Percentiles rank a stretch among this genome's conserved stretches.
These are phyloP conservation scores for Pangasius krempfi DNA, from an alignment of 2,797 vertebrate genomes.

Conservation along the genomic window DNA sequence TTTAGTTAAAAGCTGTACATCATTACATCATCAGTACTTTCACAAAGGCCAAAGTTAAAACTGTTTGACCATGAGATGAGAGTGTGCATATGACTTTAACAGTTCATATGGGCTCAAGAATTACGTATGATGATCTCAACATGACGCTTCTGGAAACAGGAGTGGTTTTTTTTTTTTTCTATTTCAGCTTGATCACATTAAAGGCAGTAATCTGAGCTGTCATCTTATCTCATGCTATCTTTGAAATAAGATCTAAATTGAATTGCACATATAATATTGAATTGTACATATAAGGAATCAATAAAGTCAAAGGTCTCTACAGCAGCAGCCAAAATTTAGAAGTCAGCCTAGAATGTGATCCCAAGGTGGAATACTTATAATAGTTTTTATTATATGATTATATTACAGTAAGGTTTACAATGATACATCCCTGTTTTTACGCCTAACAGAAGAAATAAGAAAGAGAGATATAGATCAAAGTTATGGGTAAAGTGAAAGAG, in stretches of 20 bases:
- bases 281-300: background rate
- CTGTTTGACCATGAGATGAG: background rate
- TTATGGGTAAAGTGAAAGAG: background rate
- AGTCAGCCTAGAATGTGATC: background rate
- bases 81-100: background rate
- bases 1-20: background rate
- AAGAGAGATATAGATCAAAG: background rate
- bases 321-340: background rate
- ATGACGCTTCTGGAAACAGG: background rate
- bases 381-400: conserved; percentile 2
- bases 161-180: background rate
- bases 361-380: background rate
- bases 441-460: background rate
- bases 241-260: background rate
- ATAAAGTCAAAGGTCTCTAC: background rate
- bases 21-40: background rate
- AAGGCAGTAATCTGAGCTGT: background rate
- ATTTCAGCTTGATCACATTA: background rate
- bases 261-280: background rate
- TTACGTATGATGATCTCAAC: background rate
- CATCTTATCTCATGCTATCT: background rate
- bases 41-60: background rate
- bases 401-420: background rate
- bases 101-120: background rate
- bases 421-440: background rate